These are phyloP conservation scores for Archips crataeganus DNA, from an alignment of 2,888 invertebrate genomes.

Conservation along the genomic window DNA sequence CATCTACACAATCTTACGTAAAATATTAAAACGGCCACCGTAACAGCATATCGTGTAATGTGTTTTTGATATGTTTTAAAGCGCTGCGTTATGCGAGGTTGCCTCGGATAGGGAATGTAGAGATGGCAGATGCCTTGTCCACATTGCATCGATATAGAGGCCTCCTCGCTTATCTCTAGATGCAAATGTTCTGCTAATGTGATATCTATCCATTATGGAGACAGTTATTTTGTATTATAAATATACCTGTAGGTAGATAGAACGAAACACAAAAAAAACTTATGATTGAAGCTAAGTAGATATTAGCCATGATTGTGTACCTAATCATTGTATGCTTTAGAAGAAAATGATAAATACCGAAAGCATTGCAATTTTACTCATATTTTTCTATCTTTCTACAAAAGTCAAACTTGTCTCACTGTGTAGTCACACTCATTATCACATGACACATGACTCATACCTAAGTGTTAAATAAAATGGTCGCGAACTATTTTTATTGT, in stretches of 20 bases:
- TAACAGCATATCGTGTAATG: constrained; percentile 33
- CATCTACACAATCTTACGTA: constrained; percentile 30
- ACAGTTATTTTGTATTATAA: too few species aligned
- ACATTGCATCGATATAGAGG: constrained; percentile 24
- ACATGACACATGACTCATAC: not conserved
- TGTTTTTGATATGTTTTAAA: constrained; percentile 42
- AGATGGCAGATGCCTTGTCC: constrained; percentile 14
- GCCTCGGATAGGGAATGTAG: constrained; percentile 9
- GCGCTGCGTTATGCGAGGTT: constrained; percentile 4
- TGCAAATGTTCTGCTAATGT: constrained; percentile 21
- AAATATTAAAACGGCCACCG: constrained; percentile 30
- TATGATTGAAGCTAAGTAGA: not conserved
- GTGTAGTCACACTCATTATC: not conserved
- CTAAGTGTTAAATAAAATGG: not conserved
- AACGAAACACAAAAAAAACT: too few species aligned
- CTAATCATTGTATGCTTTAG: not conserved
- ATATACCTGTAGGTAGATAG: too few species aligned
- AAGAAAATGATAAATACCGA: too few species aligned
- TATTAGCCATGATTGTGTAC: not conserved
- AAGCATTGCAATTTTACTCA: too few species aligned
- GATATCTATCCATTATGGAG: constrained; percentile 16
- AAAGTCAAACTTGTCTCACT: too few species aligned
- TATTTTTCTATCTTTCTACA: not conserved
- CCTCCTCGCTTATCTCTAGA: constrained; percentile 24
- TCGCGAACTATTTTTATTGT: not conserved